Conservation (phyloP, 2,797 vertebrate genomes). For the Eospalax fontanierii region DNA sequence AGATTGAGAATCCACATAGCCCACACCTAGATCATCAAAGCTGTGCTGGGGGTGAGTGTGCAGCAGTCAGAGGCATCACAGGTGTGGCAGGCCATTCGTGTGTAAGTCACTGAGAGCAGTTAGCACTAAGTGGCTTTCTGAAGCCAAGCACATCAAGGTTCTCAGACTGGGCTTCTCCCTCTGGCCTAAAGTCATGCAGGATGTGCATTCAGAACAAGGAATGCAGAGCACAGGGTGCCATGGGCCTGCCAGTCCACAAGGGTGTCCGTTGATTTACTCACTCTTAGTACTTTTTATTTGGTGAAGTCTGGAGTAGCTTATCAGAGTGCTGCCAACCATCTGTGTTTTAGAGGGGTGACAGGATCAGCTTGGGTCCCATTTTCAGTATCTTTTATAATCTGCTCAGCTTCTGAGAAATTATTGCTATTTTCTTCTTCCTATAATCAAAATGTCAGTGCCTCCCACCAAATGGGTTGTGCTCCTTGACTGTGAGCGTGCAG, state of each 20-base stretch:
- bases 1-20: conserved; percentile 73
- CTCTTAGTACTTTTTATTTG: conserved; percentile 84
- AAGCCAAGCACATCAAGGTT: conserved; percentile 85
- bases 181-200: conserved; percentile 79
- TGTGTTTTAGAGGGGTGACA: conserved; percentile 84
- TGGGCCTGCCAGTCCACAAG: conserved; percentile 67
- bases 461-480: conserved; percentile 80
- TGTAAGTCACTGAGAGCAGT: conserved; percentile 76
- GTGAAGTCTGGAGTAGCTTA: conserved; percentile 70
- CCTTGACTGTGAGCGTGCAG: conserved; percentile 82
- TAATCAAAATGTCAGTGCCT: conserved; percentile 88
- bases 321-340: conserved; percentile 78
- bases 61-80: conserved; percentile 79
- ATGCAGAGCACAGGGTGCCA: conserved; percentile 67
- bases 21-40: conserved; percentile 67
- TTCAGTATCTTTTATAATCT: conserved; percentile 86
- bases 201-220: conserved; percentile 80
- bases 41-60: conserved; percentile 66
- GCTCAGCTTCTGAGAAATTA: conserved; percentile 88
- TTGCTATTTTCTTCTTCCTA: conserved; percentile 78
- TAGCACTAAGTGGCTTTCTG: conserved; percentile 80
- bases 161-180: conserved; percentile 80
- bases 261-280: conserved; percentile 83
- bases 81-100: conserved; percentile 77
- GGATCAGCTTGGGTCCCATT: conserved; percentile 80